phyloP scores from a whole-genome alignment of 2,113 vertebrate species.

The Turnix velox region DNA sequence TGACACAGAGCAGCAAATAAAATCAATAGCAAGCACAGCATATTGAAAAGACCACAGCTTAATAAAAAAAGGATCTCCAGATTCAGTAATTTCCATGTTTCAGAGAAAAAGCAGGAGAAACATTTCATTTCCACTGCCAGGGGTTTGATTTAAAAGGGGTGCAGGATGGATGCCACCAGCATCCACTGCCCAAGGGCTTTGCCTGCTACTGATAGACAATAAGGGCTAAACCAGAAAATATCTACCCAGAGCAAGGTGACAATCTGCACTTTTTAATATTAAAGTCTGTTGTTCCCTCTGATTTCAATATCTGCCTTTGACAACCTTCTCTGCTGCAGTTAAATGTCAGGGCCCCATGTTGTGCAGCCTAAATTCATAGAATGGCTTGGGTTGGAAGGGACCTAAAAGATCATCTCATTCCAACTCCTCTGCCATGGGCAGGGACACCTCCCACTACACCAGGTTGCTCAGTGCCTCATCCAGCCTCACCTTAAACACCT shows the following conservation, averaged over 20 bases:
- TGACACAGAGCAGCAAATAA: neutral
- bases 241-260: neutral
- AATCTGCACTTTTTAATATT: neutral
- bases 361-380: accelerated
- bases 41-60: neutral
- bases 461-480: too few species aligned
- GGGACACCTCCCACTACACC: too few species aligned
- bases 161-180: accelerated
- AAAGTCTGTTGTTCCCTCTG: neutral
- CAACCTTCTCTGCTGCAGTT: neutral
- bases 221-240: too few species aligned
- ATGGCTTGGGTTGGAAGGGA: too few species aligned
- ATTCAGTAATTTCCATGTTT: neutral
- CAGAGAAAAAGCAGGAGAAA: neutral
- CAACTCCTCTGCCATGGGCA: too few species aligned
- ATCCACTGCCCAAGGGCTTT: neutral
- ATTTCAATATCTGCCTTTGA: neutral
- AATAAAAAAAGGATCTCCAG: neutral
- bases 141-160: neutral
- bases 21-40: neutral
- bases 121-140: neutral
- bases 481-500: too few species aligned
- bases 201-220: neutral
- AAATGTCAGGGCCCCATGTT: neutral
- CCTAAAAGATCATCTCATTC: too few species aligned